Base-by-base conservation (phyloP, 2,888 invertebrate genomes). In the Cantharis rufa region DNA sequence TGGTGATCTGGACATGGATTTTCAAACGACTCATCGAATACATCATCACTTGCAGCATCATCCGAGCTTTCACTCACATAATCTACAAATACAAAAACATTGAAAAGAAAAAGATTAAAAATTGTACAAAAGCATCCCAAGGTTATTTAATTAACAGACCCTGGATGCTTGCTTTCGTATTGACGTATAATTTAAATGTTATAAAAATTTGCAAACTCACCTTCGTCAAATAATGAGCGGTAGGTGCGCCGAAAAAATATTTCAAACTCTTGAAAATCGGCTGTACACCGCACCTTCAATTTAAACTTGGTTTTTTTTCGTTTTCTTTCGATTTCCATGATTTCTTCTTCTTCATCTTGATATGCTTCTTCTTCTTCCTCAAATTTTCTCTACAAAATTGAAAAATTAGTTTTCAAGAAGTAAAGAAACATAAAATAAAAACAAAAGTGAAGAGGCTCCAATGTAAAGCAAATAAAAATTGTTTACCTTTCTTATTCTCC, bases 181-280 rank as follows among this genome's bases (percentile, higher is more conserved):
- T 27, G 9, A 10, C 10, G 27, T 10, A 10, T 28, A 28, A 32
- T 32, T 28, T 18, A 16, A 16, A 9, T 61, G 10, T 9, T 9
- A 24, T 24, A 24, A 24, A 68, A 15, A 48, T 15, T 15, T 73
- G 13, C 0, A 16, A 16, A 18, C 27, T 75, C 80, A 84, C 84
- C 84, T 82, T 85, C 85, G 24, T 81, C 84, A 73, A 71, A 28
- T 79, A 83, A 80, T 13, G 82, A 70, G 61, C 82, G 80, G 75
- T 85, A 85, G 78, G 83, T 83, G 69, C 78, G 66, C 0, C 81
- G 80, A 75, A 81, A 83, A 77, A 84, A 85, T 16, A 77, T 82
- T 70, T 85, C 84, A 79, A 82, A 84, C 71, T 80, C 81, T 48
- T 48, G 73, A 71, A 81, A 76, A 11, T 80, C 80, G 3, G 82